phyloP scores from a whole-genome alignment of 2,113 vertebrate genomes.

The Ammodytes marinus region DNA sequence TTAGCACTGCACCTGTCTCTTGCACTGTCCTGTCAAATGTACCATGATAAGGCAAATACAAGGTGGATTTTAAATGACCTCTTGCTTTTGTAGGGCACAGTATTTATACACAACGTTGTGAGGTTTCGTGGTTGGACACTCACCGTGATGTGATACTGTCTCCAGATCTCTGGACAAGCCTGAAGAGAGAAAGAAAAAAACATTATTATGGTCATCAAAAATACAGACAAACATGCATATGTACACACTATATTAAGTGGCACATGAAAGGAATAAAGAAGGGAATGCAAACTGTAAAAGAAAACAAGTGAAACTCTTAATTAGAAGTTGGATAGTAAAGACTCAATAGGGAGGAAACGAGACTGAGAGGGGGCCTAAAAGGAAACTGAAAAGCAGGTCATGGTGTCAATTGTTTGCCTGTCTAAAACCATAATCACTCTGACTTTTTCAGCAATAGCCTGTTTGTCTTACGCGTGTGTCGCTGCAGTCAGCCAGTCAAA shows the following conservation, averaged over 20 bases:
- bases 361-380: not conserved
- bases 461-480: not conserved
- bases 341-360: slow-evolving; percentile 10
- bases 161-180: slow-evolving; percentile 98
- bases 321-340: not conserved
- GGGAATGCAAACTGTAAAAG: not conserved
- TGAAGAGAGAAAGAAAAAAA: slow-evolving; percentile 65
- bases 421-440: slow-evolving; percentile 17
- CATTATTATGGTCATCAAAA: slow-evolving; percentile 5
- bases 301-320: not conserved
- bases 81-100: not conserved
- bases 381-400: slow-evolving; percentile 15
- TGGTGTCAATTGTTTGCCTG: slow-evolving; percentile 21
- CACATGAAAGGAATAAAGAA: not conserved
- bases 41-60: not conserved
- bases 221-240: not conserved
- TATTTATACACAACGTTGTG: not conserved
- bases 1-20: not conserved
- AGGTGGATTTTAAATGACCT: not conserved
- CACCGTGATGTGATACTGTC: slow-evolving; percentile 98
- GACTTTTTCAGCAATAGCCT: slow-evolving; percentile 19
- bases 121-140: slow-evolving; percentile 72
- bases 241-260: not conserved
- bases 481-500: slow-evolving; percentile 51
- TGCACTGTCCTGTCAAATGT: not conserved